Evolutionary conservation across 2,888 invertebrate species (phyloP).

Genomic region (Eulithis testata): DNA sequence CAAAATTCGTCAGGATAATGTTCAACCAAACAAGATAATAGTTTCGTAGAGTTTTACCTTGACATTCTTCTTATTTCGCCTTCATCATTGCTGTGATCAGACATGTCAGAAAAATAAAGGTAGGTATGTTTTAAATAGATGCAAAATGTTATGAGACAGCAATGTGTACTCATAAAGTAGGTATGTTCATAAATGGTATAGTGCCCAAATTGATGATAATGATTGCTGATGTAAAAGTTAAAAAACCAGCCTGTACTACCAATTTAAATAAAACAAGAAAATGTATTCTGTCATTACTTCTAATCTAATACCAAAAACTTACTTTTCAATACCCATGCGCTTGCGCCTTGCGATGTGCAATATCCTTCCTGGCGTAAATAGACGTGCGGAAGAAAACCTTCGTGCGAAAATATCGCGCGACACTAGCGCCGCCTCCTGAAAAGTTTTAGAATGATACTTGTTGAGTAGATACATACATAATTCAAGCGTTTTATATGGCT

Average conservation of each 20-base stretch:
- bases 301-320: conserved; percentile 47
- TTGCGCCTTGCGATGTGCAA: conserved; percentile 90
- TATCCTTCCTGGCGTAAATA: conserved; percentile 92
- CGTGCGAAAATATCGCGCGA: conserved; percentile 87
- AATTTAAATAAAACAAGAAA: no score
- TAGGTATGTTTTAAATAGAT: no score
- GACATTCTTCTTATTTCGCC: conserved; percentile 64
- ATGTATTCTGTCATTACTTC: background rate
- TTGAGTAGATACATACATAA: conserved; percentile 2
- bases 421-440: conserved; percentile 86
- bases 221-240: no score
- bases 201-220: no score
- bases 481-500: background rate
- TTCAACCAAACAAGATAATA: no score
- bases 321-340: conserved; percentile 88
- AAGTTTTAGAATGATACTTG: conserved; percentile 33
- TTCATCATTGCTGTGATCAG: conserved; percentile 69
- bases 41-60: conserved; percentile 12
- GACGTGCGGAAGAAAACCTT: conserved; percentile 87
- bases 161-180: no score
- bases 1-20: no score
- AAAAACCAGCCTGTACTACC: no score
- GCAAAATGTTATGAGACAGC: no score
- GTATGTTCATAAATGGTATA: no score
- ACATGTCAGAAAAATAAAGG: conserved; percentile 55